These are phyloP conservation scores for Crotalus horridus DNA, from an alignment of 2,113 vertebrate species.

Conservation along the genomic window DNA sequence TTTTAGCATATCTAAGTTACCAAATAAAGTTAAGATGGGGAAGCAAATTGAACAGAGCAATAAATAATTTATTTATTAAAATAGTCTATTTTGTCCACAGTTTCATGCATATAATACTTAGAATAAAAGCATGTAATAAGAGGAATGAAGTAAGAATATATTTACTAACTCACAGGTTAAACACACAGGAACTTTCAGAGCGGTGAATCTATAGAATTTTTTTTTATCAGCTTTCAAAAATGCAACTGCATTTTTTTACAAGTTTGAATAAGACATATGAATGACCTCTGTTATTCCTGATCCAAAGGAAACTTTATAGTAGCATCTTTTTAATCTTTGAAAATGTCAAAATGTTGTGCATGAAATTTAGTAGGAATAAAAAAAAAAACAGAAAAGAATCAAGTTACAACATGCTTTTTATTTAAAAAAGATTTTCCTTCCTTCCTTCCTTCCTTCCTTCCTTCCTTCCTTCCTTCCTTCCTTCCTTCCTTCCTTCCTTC, in stretches of 20 bases:
- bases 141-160: not conserved
- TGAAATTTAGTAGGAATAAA: conserved; percentile 38
- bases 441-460: not conserved
- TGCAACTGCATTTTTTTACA: conserved; percentile 18
- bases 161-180: not conserved
- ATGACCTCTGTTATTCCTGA: conserved; percentile 18
- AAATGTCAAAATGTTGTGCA: conserved; percentile 14
- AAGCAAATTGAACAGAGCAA: not conserved
- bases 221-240: conserved; percentile 33
- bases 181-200: not conserved
- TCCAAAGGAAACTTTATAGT: not conserved
- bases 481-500: not conserved
- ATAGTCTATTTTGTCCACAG: not conserved
- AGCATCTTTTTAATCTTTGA: conserved; percentile 3
- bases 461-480: not conserved
- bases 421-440: not conserved
- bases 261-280: conserved; percentile 3
- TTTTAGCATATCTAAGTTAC: not conserved
- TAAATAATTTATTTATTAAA: not conserved
- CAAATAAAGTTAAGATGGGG: not conserved
- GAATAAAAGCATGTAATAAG: not conserved
- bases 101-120: not conserved
- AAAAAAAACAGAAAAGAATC: conserved; percentile 30
- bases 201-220: not conserved
- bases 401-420: conserved; percentile 15